These are phyloP conservation scores for Rosalia funebris DNA, from an alignment of 2,888 invertebrate species.

Conservation along the genomic window DNA sequence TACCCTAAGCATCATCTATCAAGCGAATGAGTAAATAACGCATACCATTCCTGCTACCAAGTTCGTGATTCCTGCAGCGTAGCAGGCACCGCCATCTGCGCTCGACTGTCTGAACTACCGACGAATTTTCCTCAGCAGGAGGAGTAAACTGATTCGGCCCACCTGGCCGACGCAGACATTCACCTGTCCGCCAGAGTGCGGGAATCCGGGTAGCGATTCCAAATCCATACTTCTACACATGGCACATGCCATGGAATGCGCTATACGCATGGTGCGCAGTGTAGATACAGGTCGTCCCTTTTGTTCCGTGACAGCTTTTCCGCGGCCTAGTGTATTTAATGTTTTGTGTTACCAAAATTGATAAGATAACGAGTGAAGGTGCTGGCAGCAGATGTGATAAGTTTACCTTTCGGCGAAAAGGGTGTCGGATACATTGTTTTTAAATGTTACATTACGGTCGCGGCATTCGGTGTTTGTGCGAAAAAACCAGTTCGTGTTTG, in stretches of 20 bases:
- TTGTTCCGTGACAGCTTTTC: conserved; percentile 11
- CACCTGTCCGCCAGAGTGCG: conserved; percentile 23
- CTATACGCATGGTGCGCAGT: conserved; percentile 44
- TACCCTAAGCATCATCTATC: too few species aligned
- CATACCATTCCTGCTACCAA: neutral
- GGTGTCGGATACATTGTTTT: conserved; percentile 2
- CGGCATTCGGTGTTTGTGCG: conserved; percentile 7
- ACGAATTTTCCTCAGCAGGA: neutral
- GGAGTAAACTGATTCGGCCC: neutral
- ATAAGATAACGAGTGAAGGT: conserved; percentile 40
- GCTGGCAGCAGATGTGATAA: conserved; percentile 7
- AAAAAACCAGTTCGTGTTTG: conserved; percentile 7
- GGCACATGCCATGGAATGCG: conserved; percentile 41
- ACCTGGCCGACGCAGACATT: neutral
- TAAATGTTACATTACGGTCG: conserved; percentile 9
- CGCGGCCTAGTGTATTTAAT: conserved; percentile 21
- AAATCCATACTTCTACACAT: conserved; percentile 57
- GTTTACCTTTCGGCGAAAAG: neutral
- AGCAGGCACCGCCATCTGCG: neutral
- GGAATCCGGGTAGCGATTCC: neutral
- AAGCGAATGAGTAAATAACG: too few species aligned
- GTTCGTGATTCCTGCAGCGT: neutral
- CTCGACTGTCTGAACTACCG: neutral
- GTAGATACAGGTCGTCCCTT: conserved; percentile 28
- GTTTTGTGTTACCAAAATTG: conserved; percentile 33